Evolutionary conservation across 2,888 invertebrate genomes (phyloP), one percentile per base, ranked within the genome.

Genomic region (Biston stratarius): DNA sequence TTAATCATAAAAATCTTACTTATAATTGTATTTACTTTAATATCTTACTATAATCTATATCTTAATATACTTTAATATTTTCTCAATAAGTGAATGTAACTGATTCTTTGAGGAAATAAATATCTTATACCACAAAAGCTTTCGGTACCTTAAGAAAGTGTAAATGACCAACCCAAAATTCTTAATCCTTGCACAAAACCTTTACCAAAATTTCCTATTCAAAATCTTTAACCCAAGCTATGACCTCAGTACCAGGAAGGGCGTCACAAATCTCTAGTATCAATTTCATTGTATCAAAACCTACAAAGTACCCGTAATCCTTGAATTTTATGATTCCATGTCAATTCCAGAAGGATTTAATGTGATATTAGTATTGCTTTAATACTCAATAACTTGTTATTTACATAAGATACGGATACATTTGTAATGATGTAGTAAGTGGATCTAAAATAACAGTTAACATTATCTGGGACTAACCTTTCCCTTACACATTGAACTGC

Each of bases 351-450:
- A 67, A 69, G 69, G 72, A 77, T 76, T 81, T 80, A 83, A 77
- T 78, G 76, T 77, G 71, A 74, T 76, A 77, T 78, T 81, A 77
- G 75, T 78, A 79, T 80, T 74, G 66, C 67, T 74, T 74, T 77
- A 78, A 77, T 76, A 72, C 65, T 67, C 74, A 72, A 74, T 79
- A 78, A 72, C 75, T 74, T 61, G 67, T 64, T 71, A 80, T 78
- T 78, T 76, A 65, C 77, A 76, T 81, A 78, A 79, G 67, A 74
- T 74, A 74, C 72, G 64, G 67, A 66, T 57, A 72, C 70, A 69
- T 70, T 72, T 51, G 55, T 68, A 68, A 69, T 72, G 72, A 77
- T 77, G 74, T 74, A 71, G 66, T 71, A 64, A 69, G 71, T 60
- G 49, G 42, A 64, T 64, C 64, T 71, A 64, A 69, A 67, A 69